These are phyloP conservation scores for Catostomus latipinnis DNA, from an alignment of 2,797 vertebrate species.

Conservation along the genomic window DNA sequence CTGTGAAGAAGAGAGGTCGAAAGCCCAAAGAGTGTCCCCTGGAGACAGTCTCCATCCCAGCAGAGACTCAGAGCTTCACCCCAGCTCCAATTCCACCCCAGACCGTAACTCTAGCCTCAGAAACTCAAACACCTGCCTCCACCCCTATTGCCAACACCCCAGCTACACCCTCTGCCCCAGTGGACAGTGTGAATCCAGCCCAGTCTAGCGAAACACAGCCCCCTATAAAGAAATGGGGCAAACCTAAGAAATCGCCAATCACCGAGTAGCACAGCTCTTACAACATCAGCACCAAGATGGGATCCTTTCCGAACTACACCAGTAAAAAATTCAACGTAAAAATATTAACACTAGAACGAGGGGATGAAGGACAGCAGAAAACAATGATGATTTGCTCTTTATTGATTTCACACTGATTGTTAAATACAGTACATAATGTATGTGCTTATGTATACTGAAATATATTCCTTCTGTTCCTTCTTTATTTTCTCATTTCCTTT, in stretches of 20 bases:
- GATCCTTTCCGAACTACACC: constrained; percentile 64
- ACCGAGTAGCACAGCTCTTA: constrained; percentile 71
- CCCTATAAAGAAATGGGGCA: constrained; percentile 78
- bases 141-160: constrained; percentile 54
- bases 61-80: constrained; percentile 54
- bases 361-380: constrained; percentile 59
- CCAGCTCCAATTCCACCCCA: constrained; percentile 61
- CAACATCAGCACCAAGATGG: constrained; percentile 62
- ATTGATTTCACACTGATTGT: constrained; percentile 63
- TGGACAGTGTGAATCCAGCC: constrained; percentile 70
- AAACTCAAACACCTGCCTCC: constrained; percentile 58
- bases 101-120: constrained; percentile 67
- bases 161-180: constrained; percentile 66
- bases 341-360: constrained; percentile 38
- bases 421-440: constrained; percentile 58
- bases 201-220: constrained; percentile 75
- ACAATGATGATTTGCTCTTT: constrained; percentile 60
- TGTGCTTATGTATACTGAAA: constrained; percentile 66
- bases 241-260: constrained; percentile 77
- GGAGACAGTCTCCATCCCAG: constrained; percentile 48
- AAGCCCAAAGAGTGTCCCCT: constrained; percentile 88
- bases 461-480: constrained; percentile 63
- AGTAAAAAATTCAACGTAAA: constrained; percentile 54
- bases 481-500: constrained; percentile 70
- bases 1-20: constrained; percentile 89